phyloP scores from a whole-genome alignment of 2,113 vertebrate species.

The Hippocampus abdominalis region DNA sequence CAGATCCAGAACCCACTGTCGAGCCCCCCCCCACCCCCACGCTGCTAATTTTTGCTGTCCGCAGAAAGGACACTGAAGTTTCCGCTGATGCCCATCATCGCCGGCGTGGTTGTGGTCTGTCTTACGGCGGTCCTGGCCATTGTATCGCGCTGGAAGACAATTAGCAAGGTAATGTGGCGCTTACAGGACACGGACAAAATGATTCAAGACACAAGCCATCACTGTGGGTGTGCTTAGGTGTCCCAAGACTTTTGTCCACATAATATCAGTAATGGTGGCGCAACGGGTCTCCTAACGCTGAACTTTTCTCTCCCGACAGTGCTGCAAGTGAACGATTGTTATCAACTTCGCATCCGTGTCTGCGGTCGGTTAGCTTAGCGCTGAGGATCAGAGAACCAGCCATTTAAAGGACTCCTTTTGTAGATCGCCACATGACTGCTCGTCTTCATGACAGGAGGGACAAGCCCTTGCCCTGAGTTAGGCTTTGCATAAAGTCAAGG shows the following conservation, averaged over 20 bases:
- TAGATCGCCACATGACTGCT: neutral
- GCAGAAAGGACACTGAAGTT: constrained; percentile 63
- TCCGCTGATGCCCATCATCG: constrained; percentile 64
- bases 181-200: neutral
- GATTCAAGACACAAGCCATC: neutral
- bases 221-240: neutral
- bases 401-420: neutral
- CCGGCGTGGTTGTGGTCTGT: constrained; percentile 66
- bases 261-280: neutral
- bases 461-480: neutral
- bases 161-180: constrained; percentile 45
- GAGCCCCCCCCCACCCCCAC: too few relatives aligned
- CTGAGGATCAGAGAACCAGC: neutral
- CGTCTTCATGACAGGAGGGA: neutral
- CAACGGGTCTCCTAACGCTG: neutral
- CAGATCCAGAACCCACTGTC: neutral
- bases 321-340: constrained; percentile 2
- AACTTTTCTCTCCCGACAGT: neutral
- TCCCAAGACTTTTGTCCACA: neutral
- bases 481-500: neutral
- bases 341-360: neutral
- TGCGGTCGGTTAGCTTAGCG: neutral
- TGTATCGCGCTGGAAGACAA: constrained; percentile 58
- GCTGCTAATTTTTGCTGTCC: constrained; percentile 7
- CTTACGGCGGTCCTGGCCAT: constrained; percentile 60